Percentiles rank a stretch among this genome's conserved stretches.
These are phyloP conservation scores for Drosophila neotestacea DNA, from an alignment of 2,888 invertebrate genomes.

Conservation along the genomic window DNA sequence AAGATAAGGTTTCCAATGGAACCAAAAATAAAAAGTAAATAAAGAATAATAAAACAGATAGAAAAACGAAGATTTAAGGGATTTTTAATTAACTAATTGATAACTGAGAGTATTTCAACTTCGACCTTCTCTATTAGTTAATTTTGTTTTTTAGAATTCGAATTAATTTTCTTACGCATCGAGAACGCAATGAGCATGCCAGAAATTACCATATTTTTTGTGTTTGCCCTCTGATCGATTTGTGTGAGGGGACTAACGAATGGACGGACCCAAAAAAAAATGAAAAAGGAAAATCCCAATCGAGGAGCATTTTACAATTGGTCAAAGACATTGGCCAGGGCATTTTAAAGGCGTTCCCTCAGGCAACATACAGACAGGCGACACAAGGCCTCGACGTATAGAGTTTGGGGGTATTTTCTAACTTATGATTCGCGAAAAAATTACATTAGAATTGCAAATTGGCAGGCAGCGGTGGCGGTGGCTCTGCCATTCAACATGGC, in stretches of 20 bases:
- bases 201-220: slow-evolving; percentile 73
- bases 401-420: slow-evolving; percentile 52
- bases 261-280: slow-evolving; percentile 20
- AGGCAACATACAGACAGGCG: slow-evolving; percentile 17
- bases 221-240: slow-evolving; percentile 66
- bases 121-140: slow-evolving; percentile 10
- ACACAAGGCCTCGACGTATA: slow-evolving; percentile 26
- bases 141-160: slow-evolving; percentile 27
- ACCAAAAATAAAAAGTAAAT: not conserved
- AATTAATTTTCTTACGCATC: slow-evolving; percentile 67
- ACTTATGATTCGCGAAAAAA: slow-evolving; percentile 83
- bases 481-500: slow-evolving; percentile 62
- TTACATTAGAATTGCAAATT: slow-evolving; percentile 84
- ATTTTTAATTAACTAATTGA: not conserved
- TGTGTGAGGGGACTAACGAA: slow-evolving; percentile 57
- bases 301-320: slow-evolving; percentile 58
- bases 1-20: not conserved
- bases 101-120: slow-evolving; percentile 28
- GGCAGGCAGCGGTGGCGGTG: slow-evolving; percentile 45
- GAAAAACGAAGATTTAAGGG: not conserved
- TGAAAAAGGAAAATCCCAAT: not conserved
- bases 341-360: slow-evolving; percentile 48
- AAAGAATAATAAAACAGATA: not conserved
- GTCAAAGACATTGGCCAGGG: slow-evolving; percentile 52
- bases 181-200: slow-evolving; percentile 66